Percentiles rank a stretch among this genome's conserved stretches.
Evolutionary conservation across 2,888 invertebrate genomes (phyloP).

Genomic region (Netelia virgata): DNA sequence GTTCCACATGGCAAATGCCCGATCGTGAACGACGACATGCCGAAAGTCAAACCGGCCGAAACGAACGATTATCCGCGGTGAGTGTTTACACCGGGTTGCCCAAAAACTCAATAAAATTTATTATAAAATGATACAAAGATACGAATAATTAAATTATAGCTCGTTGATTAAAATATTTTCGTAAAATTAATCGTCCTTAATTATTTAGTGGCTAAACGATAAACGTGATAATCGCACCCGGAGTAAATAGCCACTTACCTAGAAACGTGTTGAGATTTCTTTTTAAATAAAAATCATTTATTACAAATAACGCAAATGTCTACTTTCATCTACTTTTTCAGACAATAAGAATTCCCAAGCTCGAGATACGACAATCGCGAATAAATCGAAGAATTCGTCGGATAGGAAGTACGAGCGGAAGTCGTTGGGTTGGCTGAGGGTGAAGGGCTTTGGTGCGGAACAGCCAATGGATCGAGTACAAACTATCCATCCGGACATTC

Average conservation of each 20-base stretch:
- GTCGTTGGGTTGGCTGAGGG: slow-evolving; percentile 61
- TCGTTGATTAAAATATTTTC: not conserved
- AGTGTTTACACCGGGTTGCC: slow-evolving; percentile 71
- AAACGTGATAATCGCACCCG: slow-evolving; percentile 60
- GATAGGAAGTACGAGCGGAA: slow-evolving; percentile 61
- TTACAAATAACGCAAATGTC: not conserved
- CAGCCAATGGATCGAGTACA: slow-evolving; percentile 62
- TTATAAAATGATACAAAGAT: not conserved
- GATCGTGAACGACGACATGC: slow-evolving; percentile 62
- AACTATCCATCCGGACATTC: slow-evolving; percentile 69
- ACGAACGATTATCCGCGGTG: slow-evolving; percentile 68
- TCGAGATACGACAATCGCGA: slow-evolving; percentile 2
- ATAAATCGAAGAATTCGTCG: slow-evolving; percentile 41
- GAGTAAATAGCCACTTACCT: slow-evolving; percentile 67
- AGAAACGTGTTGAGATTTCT: not conserved
- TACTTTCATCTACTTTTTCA: slow-evolving; percentile 29
- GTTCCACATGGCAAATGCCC: slow-evolving; percentile 59
- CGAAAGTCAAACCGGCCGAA: slow-evolving; percentile 60
- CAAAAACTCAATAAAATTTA: slow-evolving; percentile 3
- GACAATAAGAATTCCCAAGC: slow-evolving; percentile 41
- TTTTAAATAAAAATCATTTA: no score
- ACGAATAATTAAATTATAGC: not conserved
- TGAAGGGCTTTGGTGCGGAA: slow-evolving; percentile 63
- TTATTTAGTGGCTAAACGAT: slow-evolving; percentile 26
- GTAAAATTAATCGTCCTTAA: slow-evolving; percentile 22